Percentiles rank a stretch among this genome's conserved stretches.
Evolutionary conservation across 2,113 vertebrate species (phyloP).

Genomic region (Seriola rivoliana): DNA sequence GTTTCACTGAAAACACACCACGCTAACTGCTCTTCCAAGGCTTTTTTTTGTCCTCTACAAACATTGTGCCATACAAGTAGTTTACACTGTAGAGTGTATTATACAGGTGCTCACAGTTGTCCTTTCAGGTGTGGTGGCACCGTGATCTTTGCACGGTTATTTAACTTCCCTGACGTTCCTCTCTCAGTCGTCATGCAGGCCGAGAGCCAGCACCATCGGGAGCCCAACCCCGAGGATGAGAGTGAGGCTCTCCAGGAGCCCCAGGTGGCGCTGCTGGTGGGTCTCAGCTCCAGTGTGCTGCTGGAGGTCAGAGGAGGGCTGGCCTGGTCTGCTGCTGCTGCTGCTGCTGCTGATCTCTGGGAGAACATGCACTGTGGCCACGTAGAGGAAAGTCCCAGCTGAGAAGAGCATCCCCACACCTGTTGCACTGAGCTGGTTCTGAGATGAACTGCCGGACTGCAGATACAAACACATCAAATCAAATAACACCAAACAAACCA

Average conservation of each 20-base stretch:
- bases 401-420: constrained; percentile 86
- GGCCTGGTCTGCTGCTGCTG: constrained; percentile 62
- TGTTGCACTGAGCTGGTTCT: constrained; percentile 76
- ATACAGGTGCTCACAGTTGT: not conserved
- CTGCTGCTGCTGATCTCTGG: constrained; percentile 80
- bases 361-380: constrained; percentile 81
- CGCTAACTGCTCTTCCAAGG: not conserved
- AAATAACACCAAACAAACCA: not conserved
- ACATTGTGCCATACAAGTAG: not conserved
- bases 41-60: not conserved
- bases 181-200: constrained; percentile 80
- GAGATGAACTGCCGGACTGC: constrained; percentile 74
- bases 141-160: not conserved
- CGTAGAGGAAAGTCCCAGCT: constrained; percentile 84
- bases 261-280: constrained; percentile 67
- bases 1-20: constrained; percentile 12
- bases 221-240: constrained; percentile 79
- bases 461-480: constrained; percentile 32
- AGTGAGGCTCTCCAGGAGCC: constrained; percentile 81
- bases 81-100: not conserved
- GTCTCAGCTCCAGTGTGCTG: constrained; percentile 25
- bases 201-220: constrained; percentile 84
- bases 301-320: constrained; percentile 34
- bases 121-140: not conserved
- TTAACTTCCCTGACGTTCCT: not conserved